phyloP scores from a whole-genome alignment of 2,797 vertebrate species.

The Melanogrammus aeglefinus region DNA sequence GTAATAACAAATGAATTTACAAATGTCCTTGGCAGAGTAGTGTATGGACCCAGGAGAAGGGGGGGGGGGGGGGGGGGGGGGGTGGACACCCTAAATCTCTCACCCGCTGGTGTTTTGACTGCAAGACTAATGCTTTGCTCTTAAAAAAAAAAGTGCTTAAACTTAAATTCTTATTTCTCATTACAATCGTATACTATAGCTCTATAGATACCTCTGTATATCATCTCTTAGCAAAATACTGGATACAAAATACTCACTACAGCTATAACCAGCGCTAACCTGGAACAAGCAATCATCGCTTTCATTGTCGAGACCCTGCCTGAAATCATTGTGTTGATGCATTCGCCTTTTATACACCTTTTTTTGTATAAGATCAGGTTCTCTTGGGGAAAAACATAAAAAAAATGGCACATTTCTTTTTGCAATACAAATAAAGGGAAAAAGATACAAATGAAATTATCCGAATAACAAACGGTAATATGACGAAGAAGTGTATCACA shows the following conservation, averaged over 20 bases:
- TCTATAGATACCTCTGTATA: constrained; percentile 76
- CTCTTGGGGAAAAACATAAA: constrained; percentile 44
- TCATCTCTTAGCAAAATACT: constrained; percentile 75
- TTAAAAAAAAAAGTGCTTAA: constrained; percentile 43
- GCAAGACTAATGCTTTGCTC: constrained; percentile 69
- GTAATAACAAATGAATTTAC: constrained; percentile 62
- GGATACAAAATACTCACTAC: constrained; percentile 74
- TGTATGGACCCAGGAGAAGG: constrained; percentile 46
- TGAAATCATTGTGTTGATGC: constrained; percentile 44
- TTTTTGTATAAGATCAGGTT: constrained; percentile 65
- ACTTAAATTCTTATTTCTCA: constrained; percentile 59
- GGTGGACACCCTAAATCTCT: background rate
- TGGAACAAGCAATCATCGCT: constrained; percentile 59
- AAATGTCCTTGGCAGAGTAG: constrained; percentile 60
- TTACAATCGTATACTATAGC: constrained; percentile 69
- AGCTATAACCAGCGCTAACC: constrained; percentile 66
- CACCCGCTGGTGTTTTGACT: constrained; percentile 46
- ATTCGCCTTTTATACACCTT: constrained; percentile 47
- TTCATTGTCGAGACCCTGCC: constrained; percentile 57
- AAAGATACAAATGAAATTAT: background rate
- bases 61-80: background rate
- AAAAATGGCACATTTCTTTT: constrained; percentile 70
- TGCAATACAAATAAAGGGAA: constrained; percentile 58
- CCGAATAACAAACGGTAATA: constrained; percentile 62
- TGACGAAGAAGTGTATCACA: constrained; percentile 75